A percentile compares a stretch with the other conserved stretches of the same genome.
Evolutionary conservation across 1,140 invertebrate genomes (phyloP).

Genomic region (Pogonognathellus flavescens): DNA sequence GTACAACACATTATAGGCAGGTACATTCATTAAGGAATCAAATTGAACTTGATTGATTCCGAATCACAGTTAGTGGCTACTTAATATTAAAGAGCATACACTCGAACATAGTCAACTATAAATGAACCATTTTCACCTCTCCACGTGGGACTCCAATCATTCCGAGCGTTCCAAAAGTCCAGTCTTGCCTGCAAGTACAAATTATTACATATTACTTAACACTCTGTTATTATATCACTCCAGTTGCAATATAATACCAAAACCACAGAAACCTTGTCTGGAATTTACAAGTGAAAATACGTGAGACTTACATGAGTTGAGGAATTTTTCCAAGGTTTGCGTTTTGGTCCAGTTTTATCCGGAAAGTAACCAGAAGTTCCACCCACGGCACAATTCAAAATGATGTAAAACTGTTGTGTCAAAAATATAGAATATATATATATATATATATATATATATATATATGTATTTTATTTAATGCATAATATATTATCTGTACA

Average conservation of each 20-base stretch:
- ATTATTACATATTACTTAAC: no score
- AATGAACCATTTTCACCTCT: constrained; percentile 72
- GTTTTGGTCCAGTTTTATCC: constrained; percentile 70
- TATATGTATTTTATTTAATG: no score
- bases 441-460: no score
- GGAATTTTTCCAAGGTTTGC: constrained; percentile 73
- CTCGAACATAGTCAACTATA: constrained; percentile 76
- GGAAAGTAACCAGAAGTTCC: constrained; percentile 75
- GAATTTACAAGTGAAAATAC: neutral
- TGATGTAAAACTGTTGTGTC: constrained; percentile 59
- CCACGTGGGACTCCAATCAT: constrained; percentile 77
- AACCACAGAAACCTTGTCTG: no score
- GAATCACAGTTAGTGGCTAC: neutral
- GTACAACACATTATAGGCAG: no score
- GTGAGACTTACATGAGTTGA: constrained; percentile 31
- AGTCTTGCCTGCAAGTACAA: constrained; percentile 69
- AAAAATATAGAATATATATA: no score
- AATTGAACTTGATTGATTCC: neutral
- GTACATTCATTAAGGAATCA: no score
- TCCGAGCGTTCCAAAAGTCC: constrained; percentile 75
- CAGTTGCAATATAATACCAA: no score
- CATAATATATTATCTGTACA: no score
- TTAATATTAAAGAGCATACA: constrained; percentile 72
- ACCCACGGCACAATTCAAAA: constrained; percentile 61
- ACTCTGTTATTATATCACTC: no score